Conservation (phyloP, 1,140 invertebrate species). For the Cryptotermes secundus region DNA sequence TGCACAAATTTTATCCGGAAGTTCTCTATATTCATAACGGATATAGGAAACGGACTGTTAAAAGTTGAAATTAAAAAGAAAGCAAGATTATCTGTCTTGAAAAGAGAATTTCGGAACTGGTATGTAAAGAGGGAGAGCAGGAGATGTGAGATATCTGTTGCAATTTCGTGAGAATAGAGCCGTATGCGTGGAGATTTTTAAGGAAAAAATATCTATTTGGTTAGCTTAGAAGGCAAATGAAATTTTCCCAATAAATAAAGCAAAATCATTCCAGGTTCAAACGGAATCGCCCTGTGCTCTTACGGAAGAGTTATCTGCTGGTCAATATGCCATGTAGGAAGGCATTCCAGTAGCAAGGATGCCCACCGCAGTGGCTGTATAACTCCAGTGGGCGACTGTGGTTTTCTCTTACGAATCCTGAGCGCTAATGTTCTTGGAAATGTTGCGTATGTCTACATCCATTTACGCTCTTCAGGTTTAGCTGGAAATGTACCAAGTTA, state of each 20-base stretch:
- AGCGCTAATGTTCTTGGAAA: too few species aligned
- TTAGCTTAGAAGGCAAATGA: not conserved
- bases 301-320: not conserved
- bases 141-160: not conserved
- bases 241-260: not conserved
- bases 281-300: not conserved
- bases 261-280: not conserved
- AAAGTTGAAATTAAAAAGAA: too few species aligned
- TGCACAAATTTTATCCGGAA: too few species aligned
- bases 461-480: too few species aligned
- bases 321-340: not conserved
- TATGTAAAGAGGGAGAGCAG: not conserved
- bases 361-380: too few species aligned
- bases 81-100: too few species aligned
- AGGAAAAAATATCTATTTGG: not conserved
- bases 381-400: too few species aligned
- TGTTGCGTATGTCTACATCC: too few species aligned
- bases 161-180: not conserved
- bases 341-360: not conserved
- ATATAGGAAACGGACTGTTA: too few species aligned
- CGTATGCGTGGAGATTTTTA: not conserved
- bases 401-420: too few species aligned
- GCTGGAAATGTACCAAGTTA: too few species aligned
- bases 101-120: not conserved
- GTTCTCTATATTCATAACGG: too few species aligned